Evolutionary conservation across 2,113 vertebrate species (phyloP).

Genomic region (Notechis scutatus): DNA sequence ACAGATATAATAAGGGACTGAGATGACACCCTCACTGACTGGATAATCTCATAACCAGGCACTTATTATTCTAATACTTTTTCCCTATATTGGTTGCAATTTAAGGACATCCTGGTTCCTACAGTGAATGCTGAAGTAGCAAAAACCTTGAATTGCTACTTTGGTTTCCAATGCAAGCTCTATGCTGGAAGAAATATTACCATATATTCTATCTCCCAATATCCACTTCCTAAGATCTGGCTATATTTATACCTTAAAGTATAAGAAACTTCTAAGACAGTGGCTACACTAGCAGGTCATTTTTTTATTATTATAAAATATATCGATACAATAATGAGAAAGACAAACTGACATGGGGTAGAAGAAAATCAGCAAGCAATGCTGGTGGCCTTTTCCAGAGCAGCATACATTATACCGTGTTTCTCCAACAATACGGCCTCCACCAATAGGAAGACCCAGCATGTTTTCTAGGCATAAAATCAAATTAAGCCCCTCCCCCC

Average conservation of each 20-base stretch:
- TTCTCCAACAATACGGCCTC: no score
- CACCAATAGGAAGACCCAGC: no score
- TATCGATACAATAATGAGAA: background rate
- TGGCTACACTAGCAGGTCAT: background rate
- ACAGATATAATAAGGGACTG: background rate
- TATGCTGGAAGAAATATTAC: background rate
- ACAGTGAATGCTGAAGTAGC: background rate
- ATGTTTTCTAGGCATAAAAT: no score
- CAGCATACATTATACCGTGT: background rate
- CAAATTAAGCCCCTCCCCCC: no score
- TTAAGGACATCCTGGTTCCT: background rate
- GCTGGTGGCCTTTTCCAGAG: background rate
- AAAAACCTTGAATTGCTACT: background rate
- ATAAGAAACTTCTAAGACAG: background rate
- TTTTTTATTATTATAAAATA: background rate
- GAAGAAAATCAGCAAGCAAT: no score
- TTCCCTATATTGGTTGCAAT: background rate
- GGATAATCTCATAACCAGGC: background rate
- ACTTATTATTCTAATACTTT: background rate
- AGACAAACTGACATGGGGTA: background rate
- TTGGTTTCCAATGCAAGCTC: background rate
- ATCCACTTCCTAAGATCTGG: background rate
- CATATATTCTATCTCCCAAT: background rate
- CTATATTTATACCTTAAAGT: background rate
- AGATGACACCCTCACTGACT: background rate